These are phyloP conservation scores for Arctia plantaginis DNA, from an alignment of 2,888 invertebrate genomes.

Conservation along the genomic window DNA sequence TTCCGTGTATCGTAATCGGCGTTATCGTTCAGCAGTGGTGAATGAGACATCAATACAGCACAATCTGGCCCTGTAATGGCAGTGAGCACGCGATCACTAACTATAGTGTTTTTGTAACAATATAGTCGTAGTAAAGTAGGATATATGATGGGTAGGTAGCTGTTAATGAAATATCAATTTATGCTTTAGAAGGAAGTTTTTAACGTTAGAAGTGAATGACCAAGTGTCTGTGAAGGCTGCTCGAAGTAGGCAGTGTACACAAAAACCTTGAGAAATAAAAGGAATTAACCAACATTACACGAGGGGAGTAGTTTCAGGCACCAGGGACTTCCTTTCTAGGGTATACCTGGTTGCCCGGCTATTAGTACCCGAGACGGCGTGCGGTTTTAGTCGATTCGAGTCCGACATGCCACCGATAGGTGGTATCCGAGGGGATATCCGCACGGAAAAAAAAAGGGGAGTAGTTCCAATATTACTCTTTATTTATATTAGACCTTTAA, in stretches of 20 bases:
- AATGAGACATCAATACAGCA: constrained; percentile 57
- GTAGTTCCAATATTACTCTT: too few relatives aligned
- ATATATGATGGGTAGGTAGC: constrained; percentile 6
- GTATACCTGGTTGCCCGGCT: too few relatives aligned
- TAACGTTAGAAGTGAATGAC: neutral
- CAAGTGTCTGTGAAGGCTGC: too few relatives aligned
- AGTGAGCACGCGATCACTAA: constrained; percentile 49
- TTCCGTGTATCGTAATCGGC: constrained; percentile 15
- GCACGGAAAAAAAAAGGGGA: too few relatives aligned
- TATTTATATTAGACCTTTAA: too few relatives aligned
- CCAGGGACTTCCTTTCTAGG: too few relatives aligned
- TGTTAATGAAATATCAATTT: constrained; percentile 18
- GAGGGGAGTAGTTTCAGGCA: too few relatives aligned
- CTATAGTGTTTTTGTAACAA: constrained; percentile 15
- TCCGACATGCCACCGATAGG: too few relatives aligned
- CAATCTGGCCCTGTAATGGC: constrained; percentile 50
- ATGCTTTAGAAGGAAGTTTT: neutral
- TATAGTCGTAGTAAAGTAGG: constrained; percentile 7
- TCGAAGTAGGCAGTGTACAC: neutral
- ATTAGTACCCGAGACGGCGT: too few relatives aligned
- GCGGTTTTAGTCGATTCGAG: too few relatives aligned
- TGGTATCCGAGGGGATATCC: too few relatives aligned
- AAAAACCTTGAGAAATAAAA: neutral
- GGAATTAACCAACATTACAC: too few relatives aligned
- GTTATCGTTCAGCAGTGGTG: constrained; percentile 28